phyloP scores from a whole-genome alignment of 2,113 vertebrate species.

The Procavia capensis region DNA sequence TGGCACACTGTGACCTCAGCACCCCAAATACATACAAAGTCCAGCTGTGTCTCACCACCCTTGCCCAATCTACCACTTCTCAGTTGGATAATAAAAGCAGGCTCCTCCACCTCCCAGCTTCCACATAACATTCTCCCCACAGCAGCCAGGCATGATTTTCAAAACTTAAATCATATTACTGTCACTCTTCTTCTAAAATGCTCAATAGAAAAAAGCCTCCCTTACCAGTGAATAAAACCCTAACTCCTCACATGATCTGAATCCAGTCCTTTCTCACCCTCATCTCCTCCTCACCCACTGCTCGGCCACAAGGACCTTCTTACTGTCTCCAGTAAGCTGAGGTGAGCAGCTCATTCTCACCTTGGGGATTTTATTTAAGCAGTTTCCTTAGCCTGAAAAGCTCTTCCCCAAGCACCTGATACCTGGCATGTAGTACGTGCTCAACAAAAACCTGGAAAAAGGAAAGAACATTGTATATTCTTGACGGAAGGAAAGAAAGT shows the following conservation, averaged over 20 bases:
- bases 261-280: background rate
- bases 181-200: background rate
- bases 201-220: background rate
- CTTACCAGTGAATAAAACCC: background rate
- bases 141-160: constrained; percentile 6
- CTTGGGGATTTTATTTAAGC: background rate
- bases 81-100: background rate
- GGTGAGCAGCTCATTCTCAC: background rate
- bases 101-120: background rate
- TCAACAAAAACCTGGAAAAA: background rate
- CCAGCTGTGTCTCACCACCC: background rate
- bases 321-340: background rate
- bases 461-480: background rate
- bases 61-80: background rate
- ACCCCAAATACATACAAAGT: background rate
- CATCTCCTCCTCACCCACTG: background rate
- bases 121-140: background rate
- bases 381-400: background rate
- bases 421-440: background rate
- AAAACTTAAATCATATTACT: background rate
- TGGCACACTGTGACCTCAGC: background rate
- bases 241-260: background rate
- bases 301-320: background rate
- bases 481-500: background rate
- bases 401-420: background rate